Evolutionary conservation across 2,888 invertebrate genomes (phyloP).

Genomic region (Drosophila borealis): DNA sequence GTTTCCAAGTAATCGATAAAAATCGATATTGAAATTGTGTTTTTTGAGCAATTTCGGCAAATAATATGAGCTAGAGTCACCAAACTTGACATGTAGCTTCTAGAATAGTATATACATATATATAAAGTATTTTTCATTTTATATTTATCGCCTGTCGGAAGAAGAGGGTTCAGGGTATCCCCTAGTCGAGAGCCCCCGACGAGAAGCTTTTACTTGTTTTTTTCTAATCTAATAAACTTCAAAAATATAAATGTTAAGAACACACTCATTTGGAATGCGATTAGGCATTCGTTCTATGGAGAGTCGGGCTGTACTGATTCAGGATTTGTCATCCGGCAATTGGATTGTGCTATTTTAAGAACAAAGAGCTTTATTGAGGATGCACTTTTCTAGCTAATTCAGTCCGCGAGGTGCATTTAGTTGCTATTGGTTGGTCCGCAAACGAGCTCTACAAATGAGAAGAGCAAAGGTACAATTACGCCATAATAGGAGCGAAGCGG

Average conservation of each 20-base stretch:
- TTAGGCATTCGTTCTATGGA: too few relatives aligned
- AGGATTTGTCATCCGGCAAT: slow-evolving; percentile 8
- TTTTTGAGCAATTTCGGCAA: too few relatives aligned
- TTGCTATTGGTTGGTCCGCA: neutral
- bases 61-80: too few relatives aligned
- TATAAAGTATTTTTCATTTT: too few relatives aligned
- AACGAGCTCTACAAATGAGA: neutral
- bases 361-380: slow-evolving; percentile 2
- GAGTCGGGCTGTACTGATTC: neutral
- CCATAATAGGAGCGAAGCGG: neutral
- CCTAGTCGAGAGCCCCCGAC: too few relatives aligned
- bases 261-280: neutral
- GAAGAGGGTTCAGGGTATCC: too few relatives aligned
- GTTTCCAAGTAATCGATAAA: too few relatives aligned
- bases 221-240: neutral
- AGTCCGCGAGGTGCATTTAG: neutral
- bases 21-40: too few relatives aligned
- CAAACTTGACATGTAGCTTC: too few relatives aligned
- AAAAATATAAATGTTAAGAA: neutral
- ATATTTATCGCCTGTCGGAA: too few relatives aligned
- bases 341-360: slow-evolving; percentile 2
- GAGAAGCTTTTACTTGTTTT: too few relatives aligned
- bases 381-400: neutral
- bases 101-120: too few relatives aligned
- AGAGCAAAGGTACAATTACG: neutral